A percentile compares a stretch with the other conserved stretches of the same genome.
These are phyloP conservation scores for Augochlorella aurata DNA, from an alignment of 2,888 invertebrate genomes.

Conservation along the genomic window DNA sequence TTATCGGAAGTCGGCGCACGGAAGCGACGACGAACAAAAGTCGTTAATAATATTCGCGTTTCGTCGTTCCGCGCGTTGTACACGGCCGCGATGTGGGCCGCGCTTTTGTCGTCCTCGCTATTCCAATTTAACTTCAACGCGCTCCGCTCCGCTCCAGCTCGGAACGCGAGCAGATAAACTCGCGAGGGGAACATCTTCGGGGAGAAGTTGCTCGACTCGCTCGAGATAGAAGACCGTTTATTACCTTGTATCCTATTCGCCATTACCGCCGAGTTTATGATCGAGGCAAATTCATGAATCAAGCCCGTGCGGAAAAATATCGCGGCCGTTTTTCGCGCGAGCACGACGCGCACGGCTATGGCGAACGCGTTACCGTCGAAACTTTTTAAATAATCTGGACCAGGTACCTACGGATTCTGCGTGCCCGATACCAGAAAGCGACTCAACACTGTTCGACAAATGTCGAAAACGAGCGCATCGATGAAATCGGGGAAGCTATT, in stretches of 20 bases:
- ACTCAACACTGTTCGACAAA: neutral
- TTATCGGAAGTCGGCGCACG: slow-evolving; percentile 20
- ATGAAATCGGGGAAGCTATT: too few species aligned
- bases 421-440: neutral
- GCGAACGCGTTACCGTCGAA: neutral
- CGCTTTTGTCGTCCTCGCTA: slow-evolving; percentile 4
- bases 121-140: slow-evolving; percentile 47
- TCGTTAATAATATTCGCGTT: slow-evolving; percentile 43
- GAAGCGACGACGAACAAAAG: slow-evolving; percentile 18
- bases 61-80: slow-evolving; percentile 17
- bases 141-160: neutral
- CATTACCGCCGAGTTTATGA: slow-evolving; percentile 54
- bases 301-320: slow-evolving; percentile 38
- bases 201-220: slow-evolving; percentile 39
- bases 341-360: neutral
- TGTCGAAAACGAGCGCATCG: too few species aligned
- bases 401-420: neutral
- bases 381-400: slow-evolving; percentile 4
- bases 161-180: slow-evolving; percentile 31
- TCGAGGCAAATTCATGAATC: slow-evolving; percentile 54
- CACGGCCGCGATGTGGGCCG: neutral
- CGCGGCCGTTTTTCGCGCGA: slow-evolving; percentile 40
- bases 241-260: slow-evolving; percentile 58
- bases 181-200: slow-evolving; percentile 21
- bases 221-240: slow-evolving; percentile 54